Conservation (phyloP, 1,140 invertebrate genomes). For the Akabosia matsudoensis region DNA sequence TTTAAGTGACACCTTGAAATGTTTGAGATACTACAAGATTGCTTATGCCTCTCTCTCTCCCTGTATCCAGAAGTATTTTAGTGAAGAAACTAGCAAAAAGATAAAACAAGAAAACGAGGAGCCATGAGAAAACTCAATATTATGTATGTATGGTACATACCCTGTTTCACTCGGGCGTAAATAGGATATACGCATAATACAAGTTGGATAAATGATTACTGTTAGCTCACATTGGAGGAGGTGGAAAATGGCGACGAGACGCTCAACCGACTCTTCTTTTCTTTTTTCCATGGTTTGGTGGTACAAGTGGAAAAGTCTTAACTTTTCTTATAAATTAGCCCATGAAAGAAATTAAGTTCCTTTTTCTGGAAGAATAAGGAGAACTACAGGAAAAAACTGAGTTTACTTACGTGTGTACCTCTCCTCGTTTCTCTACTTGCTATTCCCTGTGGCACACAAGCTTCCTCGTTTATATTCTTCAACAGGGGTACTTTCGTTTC, state of each 20-base stretch:
- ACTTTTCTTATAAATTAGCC: conserved; percentile 21
- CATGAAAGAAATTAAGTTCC: conserved; percentile 17
- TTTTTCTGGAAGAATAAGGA: conserved; percentile 5
- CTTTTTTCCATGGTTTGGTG: conserved; percentile 19
- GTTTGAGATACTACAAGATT: not conserved
- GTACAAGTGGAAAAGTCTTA: conserved; percentile 14
- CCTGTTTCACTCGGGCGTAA: too few relatives aligned
- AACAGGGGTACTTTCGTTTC: not conserved
- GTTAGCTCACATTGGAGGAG: not conserved
- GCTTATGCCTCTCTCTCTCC: not conserved
- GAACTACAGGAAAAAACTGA: not conserved
- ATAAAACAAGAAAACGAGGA: not conserved
- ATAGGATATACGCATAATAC: too few relatives aligned
- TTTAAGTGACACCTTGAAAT: conserved; percentile 25
- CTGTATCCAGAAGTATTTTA: not conserved
- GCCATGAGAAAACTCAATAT: not conserved
- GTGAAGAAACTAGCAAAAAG: not conserved
- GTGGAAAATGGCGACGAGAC: not conserved
- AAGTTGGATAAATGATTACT: too few relatives aligned
- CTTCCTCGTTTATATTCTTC: conserved; percentile 11
- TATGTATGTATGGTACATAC: not conserved
- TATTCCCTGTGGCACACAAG: conserved; percentile 18
- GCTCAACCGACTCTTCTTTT: not conserved
- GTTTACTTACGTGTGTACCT: not conserved
- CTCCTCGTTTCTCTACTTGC: not conserved